These are phyloP conservation scores for Apodemus sylvaticus DNA, from an alignment of 2,113 vertebrate genomes.

Conservation along the genomic window DNA sequence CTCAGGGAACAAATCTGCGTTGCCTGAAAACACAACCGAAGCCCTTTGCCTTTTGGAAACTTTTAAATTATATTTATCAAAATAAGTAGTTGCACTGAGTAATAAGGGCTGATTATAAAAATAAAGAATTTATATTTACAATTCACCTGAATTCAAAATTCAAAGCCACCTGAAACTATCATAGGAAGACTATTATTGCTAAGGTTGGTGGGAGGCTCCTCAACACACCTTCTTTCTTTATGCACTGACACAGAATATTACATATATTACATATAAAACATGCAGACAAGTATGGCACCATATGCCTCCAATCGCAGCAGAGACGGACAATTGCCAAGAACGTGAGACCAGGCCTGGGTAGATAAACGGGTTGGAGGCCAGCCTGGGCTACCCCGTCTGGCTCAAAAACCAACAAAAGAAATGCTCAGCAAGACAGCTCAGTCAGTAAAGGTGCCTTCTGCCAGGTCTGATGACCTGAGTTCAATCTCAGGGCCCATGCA, in stretches of 20 bases:
- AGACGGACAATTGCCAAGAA: neutral
- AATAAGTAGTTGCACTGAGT: neutral
- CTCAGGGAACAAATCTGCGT: neutral
- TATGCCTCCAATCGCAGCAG: neutral
- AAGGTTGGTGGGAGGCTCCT: neutral
- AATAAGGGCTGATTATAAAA: neutral
- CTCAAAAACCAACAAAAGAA: neutral
- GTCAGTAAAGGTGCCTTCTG: neutral
- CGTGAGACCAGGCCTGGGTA: neutral
- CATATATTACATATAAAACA: neutral
- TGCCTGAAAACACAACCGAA: neutral
- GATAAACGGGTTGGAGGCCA: neutral
- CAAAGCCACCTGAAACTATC: neutral
- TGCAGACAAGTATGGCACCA: neutral
- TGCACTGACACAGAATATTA: neutral
- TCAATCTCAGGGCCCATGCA: neutral
- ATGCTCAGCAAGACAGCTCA: neutral
- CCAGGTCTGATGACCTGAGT: neutral
- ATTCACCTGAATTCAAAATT: neutral
- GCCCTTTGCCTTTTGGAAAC: neutral
- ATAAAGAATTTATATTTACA: neutral
- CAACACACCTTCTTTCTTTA: neutral
- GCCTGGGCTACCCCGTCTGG: neutral
- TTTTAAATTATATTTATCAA: neutral
- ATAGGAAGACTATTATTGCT: neutral